Evolutionary conservation across 2,113 vertebrate species (phyloP).

Genomic region (Rhinolophus ferrumequinum): DNA sequence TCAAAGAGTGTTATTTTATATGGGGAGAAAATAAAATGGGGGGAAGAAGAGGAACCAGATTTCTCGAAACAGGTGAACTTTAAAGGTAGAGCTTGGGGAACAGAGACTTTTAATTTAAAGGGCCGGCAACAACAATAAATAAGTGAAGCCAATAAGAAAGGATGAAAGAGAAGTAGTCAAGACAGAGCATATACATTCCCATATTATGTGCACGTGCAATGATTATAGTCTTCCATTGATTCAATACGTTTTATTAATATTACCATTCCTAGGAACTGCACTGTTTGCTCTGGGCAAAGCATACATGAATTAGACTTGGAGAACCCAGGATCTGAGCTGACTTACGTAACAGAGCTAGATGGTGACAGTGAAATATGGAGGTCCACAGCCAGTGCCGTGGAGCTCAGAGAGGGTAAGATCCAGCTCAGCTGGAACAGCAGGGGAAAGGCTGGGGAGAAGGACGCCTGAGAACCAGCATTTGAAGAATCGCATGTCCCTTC

Average conservation of each 20-base stretch:
- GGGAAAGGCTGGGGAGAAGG: not conserved
- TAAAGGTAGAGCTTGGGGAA: not conserved
- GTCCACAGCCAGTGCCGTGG: accelerated
- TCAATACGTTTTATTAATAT: not conserved
- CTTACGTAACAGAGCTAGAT: not conserved
- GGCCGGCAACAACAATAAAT: not conserved
- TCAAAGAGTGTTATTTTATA: not conserved
- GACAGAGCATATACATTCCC: not conserved
- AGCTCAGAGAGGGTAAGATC: not conserved
- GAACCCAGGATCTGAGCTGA: not conserved
- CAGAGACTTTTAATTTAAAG: not conserved
- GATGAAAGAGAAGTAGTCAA: not conserved
- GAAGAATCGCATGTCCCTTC: not conserved
- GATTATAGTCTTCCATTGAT: not conserved
- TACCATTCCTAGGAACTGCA: accelerated
- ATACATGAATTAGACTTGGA: not conserved
- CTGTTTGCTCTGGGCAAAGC: not conserved
- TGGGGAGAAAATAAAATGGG: not conserved
- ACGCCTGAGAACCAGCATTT: not conserved
- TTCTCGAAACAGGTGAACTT: not conserved
- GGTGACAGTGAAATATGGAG: not conserved
- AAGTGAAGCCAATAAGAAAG: not conserved
- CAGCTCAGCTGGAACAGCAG: not conserved
- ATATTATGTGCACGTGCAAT: not conserved
- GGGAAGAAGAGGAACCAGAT: not conserved